Conservation (phyloP, 2,113 vertebrate genomes). For the Stegastes partitus region DNA sequence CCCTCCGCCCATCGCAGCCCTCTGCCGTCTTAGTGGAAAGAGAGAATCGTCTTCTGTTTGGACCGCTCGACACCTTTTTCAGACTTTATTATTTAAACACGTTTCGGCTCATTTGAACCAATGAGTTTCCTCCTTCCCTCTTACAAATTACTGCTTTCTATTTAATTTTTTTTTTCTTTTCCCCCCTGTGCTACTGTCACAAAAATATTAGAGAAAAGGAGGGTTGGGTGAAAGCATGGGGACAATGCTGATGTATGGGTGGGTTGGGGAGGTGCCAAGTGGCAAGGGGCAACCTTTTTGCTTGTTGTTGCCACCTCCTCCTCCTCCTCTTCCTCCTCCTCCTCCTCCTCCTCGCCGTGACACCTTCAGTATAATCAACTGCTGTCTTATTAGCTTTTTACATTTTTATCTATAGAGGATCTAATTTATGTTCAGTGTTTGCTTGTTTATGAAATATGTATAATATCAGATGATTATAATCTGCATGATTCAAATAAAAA, state of each 20-base stretch:
- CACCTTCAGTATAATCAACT: conserved; percentile 74
- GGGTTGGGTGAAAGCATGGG: conserved; percentile 4
- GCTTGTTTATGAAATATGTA: conserved; percentile 83
- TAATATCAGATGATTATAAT: conserved; percentile 80
- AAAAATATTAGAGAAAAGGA: conserved; percentile 32
- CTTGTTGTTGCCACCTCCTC: conserved; percentile 58
- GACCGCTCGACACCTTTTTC: conserved; percentile 9
- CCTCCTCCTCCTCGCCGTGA: conserved; percentile 52
- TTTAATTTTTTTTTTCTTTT: too few species aligned
- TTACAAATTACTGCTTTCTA: conserved; percentile 20
- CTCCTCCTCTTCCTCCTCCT: too few species aligned
- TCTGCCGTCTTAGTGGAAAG: conserved; percentile 10
- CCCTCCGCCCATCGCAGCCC: conserved; percentile 11
- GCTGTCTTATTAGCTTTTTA: conserved; percentile 83
- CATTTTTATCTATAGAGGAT: conserved; percentile 83
- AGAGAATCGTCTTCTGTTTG: conserved; percentile 17
- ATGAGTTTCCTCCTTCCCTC: background rate
- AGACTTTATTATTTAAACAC: conserved; percentile 40
- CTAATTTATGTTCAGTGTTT: conserved; percentile 84
- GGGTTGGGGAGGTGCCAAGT: conserved; percentile 20
- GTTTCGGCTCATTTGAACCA: conserved; percentile 27
- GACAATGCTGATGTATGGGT: conserved; percentile 25
- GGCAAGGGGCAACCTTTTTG: conserved; percentile 53
- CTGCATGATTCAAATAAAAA: conserved; percentile 79
- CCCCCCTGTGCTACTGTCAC: conserved; percentile 34